Evolutionary conservation across 2,888 invertebrate genomes (phyloP), one percentile per base, ranked within the genome.

Genomic region (Tipula helvola): DNA sequence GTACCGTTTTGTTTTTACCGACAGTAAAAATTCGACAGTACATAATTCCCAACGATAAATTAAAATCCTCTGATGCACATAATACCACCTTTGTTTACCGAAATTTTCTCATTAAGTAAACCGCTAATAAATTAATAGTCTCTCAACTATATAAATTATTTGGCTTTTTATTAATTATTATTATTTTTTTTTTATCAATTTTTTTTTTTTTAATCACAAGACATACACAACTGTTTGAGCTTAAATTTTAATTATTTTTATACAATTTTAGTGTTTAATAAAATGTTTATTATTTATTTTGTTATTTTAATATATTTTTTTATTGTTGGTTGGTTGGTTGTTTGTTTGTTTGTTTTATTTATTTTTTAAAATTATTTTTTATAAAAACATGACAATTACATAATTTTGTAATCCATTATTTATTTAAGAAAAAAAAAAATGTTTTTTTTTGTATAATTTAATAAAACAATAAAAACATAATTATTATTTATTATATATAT

Each of bases 221-320:
- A 71, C 71, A 71, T 71, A 71, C 71, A 71, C 71, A 71, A 71
- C 71, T 71, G 71, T 71, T 71, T 71, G 71, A 71, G 71, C 71
- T 71, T 71, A 71, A 18, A 71, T 28, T 71, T 71, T 71, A 71
- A 71, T 71, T 71, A 71, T 71, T 71, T 71, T 71, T 71, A 71
- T 71, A 71, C 71, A 71, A 71, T 71, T 18, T 71, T 71, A 28
- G 4, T 71, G 28, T 28, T 28, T 28, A 28, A 28, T 71, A 71
- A 71, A 71, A 71, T 71, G 71, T 12, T 71, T 71, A n/a, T 52
- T 52, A 52, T 71, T 71, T 71, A 28, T 71, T 18, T 47, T 52
- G 52, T 16, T 52, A 52, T 52, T 52, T 52, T n/a, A 52, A n/a
- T 52, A 3, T 8, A 28, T 71, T 71, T 57, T 18, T 57, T 28